These are phyloP conservation scores for Arnoldichthys spilopterus DNA, from an alignment of 2,797 vertebrate species.

Conservation along the genomic window DNA sequence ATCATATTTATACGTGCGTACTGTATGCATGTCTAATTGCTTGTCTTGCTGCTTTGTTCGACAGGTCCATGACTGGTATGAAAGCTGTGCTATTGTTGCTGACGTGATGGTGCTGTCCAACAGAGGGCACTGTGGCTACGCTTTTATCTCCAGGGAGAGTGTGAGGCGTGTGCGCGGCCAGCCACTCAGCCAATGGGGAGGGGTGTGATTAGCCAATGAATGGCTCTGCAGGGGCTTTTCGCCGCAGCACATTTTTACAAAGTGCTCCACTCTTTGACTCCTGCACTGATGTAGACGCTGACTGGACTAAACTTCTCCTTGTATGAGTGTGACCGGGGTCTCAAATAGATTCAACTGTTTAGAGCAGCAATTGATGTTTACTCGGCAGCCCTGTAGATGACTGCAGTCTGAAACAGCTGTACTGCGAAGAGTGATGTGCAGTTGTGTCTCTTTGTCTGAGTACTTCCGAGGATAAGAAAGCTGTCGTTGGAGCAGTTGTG, in stretches of 20 bases:
- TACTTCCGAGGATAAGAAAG: neutral
- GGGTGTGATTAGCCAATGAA: slow-evolving; percentile 55
- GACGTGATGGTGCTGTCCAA: slow-evolving; percentile 63
- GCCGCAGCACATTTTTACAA: slow-evolving; percentile 43
- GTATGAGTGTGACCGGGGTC: slow-evolving; percentile 9
- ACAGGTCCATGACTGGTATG: neutral
- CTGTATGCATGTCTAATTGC: neutral
- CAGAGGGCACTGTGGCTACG: slow-evolving; percentile 81
- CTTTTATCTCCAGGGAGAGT: slow-evolving; percentile 70
- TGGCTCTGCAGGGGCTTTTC: slow-evolving; percentile 50
- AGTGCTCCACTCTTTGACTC: slow-evolving; percentile 40
- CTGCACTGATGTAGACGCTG: slow-evolving; percentile 46
- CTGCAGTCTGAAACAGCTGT: neutral
- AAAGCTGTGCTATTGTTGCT: neutral
- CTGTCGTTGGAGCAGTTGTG: neutral
- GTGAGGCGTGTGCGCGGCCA: slow-evolving; percentile 37
- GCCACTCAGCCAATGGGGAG: slow-evolving; percentile 39
- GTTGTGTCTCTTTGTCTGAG: neutral
- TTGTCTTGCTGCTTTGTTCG: slow-evolving; percentile 15
- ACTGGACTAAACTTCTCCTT: slow-evolving; percentile 30
- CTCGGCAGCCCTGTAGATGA: neutral
- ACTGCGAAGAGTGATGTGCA: neutral
- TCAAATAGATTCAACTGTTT: slow-evolving; percentile 5
- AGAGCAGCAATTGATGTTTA: slow-evolving; percentile 4
- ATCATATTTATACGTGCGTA: neutral